Base-by-base conservation (phyloP, 2,113 vertebrate genomes). In the Campylomormyrus tamandua region DNA sequence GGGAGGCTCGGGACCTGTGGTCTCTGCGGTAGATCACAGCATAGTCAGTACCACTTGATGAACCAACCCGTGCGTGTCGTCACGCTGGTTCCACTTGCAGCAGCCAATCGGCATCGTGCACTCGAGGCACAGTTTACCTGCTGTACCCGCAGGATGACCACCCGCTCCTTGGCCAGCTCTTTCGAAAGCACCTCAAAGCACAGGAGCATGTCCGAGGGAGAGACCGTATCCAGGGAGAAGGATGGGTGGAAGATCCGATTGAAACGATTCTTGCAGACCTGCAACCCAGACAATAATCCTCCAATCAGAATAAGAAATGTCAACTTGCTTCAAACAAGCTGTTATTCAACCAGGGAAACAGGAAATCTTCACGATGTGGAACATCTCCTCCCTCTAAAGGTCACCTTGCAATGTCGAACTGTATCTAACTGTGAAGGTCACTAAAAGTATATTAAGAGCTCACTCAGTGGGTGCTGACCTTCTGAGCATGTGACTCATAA, bases 131-230 rank as follows among this genome's bases (percentile, higher is more conserved):
- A 1, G 19, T 19, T 8, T 91, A 99, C 98, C 97, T 99, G 98
- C 48, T 99, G 97, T 88, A 99, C 97, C 92, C 96, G 95, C 85
- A 99, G 94, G 89, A 98, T 93, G 21, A 99, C 94, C 80, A 99
- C 97, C 1, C 95, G 96, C 92, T 99, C 98, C 93, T 99, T 99
- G 93, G 97, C 96, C 92, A 99, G 93, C 89, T 99, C 98, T 94
- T 97, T 96, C 52, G 98, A 97, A 5, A 98, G 94, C 91, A 99
- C 95, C 95, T 99, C 98, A 1, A 99, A 99, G 94, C 98, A 99
- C 93, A 99, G 97, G 87, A 99, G 95, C 92, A 95, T 94, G 89
- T 99, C 98, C 0, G 96, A 95, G 1, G 98, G 95, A 0, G 97
- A 97, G 89, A 99, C 96, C 0, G 95, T 95, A 91, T 99, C 98